Evolutionary conservation across 2,113 vertebrate species (phyloP).

Genomic region (Hyperopisus bebe): DNA sequence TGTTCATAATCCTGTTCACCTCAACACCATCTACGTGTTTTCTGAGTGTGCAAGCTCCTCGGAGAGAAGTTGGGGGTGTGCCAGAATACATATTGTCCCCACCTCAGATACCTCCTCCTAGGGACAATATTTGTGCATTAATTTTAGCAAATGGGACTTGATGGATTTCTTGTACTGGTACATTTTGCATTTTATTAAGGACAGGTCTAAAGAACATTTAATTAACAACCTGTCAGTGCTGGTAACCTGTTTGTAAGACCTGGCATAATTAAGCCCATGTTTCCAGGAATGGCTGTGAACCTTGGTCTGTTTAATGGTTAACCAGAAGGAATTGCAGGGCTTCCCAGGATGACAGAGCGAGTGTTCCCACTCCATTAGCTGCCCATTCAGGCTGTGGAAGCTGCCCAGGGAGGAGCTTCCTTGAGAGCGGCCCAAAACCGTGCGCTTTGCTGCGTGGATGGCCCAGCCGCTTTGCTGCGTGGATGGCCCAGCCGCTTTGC

Average conservation of each 20-base stretch:
- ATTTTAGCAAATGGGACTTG: background rate
- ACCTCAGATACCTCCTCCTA: background rate
- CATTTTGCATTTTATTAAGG: background rate
- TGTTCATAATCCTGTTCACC: background rate
- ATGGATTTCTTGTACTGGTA: background rate
- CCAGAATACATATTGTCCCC: background rate
- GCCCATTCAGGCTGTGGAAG: background rate
- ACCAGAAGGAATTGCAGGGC: background rate
- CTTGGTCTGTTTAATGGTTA: background rate
- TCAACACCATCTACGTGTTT: background rate
- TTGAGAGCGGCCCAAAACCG: background rate
- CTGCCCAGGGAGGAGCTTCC: background rate
- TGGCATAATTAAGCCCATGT: background rate
- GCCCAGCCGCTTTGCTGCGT: background rate
- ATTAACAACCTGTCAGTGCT: background rate
- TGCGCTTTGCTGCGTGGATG: background rate
- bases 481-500: background rate
- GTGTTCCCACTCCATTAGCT: background rate
- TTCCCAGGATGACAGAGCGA: background rate
- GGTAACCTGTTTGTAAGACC: background rate
- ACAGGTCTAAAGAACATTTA: background rate
- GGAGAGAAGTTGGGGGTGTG: background rate
- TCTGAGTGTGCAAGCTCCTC: background rate
- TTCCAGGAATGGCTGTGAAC: background rate
- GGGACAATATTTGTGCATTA: background rate